Evolutionary conservation across 2,888 invertebrate species (phyloP), one percentile per base, ranked within the genome.

Genomic region (Cerceris ruficornis): DNA sequence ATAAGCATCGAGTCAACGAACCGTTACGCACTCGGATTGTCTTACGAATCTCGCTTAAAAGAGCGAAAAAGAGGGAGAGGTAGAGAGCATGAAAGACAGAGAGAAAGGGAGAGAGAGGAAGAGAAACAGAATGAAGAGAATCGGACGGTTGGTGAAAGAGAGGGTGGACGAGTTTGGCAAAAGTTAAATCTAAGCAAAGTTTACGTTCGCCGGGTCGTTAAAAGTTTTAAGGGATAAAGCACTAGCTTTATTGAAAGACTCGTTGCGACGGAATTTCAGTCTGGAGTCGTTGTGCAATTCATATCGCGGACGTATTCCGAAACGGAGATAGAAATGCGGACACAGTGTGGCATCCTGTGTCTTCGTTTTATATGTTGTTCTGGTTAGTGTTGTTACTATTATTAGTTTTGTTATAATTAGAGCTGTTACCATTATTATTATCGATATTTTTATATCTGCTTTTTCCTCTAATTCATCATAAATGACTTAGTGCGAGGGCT

Each of bases 151-250:
- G 8, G 7, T 8, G 13, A 68, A 39, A 50, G 49, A 7, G 52
- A 46, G 69, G 57, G 2, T 66, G 52, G 28, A 42, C 39, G 74
- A 74, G 69, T 65, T 76, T 54, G 73, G 76, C 70, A 72, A 74
- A 74, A 81, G 80, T 81, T 81, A 77, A 77, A 80, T 80, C 77
- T 80, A 80, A 80, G 80, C 80, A 74, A 80, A 81, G 73, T 73
- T 80, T 77, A 76, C 76, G 76, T 68, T 80, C 77, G 73, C 64
- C 39, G 64, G 81, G 71, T 81, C 81, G 81, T 81, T 81, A 81
- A 81, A 81, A 81, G 77, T 81, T 81, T 80, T 71, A 69, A 77
- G 72, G 78, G 77, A 81, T 81, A 75, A 81, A 81, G 81, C 81
- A 59, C 69, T 57, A 61, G 77, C 69, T 81, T 77, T 71, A 81